A percentile compares a stretch with the other conserved stretches of the same genome.
These are phyloP conservation scores for Greenwoodochromis staneri DNA, from an alignment of 2,113 vertebrate species.

Conservation along the genomic window DNA sequence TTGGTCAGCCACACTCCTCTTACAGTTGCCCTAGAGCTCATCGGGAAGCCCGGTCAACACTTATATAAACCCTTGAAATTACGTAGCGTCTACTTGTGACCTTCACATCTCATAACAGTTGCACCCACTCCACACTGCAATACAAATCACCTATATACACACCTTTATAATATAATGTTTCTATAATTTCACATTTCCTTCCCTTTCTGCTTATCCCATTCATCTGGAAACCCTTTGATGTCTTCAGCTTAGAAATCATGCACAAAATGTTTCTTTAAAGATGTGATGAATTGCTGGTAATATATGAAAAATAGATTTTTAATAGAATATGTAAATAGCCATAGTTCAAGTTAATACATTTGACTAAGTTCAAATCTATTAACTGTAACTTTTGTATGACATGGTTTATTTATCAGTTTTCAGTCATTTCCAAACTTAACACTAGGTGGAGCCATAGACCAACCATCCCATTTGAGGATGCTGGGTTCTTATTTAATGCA, in stretches of 20 bases:
- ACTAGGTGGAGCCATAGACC: constrained; percentile 26
- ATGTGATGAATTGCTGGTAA: background rate
- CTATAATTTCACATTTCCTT: background rate
- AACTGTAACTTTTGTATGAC: background rate
- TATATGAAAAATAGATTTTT: background rate
- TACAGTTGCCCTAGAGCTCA: background rate
- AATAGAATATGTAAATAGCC: background rate
- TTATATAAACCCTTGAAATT: background rate
- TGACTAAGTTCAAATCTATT: background rate
- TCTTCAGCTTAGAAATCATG: background rate
- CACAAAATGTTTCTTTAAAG: background rate
- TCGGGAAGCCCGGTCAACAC: background rate
- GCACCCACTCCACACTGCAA: background rate
- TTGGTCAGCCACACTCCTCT: background rate
- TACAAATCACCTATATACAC: background rate
- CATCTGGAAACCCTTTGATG: background rate
- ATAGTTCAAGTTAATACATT: background rate
- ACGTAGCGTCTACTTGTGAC: background rate
- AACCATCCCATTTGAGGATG: background rate
- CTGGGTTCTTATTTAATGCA: background rate
- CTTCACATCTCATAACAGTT: background rate
- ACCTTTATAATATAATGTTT: background rate
- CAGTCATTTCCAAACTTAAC: background rate
- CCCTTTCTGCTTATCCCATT: background rate
- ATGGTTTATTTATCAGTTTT: background rate